Evolutionary conservation across 2,797 vertebrate species (phyloP), one percentile per base, ranked within the genome.

Genomic region (Pseudochirops cupreus): DNA sequence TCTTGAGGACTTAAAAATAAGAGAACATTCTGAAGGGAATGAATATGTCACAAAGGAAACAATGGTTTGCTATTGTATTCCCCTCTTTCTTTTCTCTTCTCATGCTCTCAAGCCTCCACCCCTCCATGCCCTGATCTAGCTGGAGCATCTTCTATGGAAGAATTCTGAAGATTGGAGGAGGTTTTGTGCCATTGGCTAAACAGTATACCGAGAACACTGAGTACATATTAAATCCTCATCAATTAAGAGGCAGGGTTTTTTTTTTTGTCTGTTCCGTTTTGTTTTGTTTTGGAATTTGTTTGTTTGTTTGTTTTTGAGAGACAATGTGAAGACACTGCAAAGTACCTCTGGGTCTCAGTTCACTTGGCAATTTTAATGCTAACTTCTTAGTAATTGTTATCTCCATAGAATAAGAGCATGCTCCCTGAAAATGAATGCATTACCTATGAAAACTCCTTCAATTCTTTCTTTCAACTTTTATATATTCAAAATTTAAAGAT

Each of bases 331-430:
- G 95, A 97, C 91, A 95, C 91, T 97, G 96, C 95, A 97, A 97
- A 98, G 90, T 90, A 96, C 90, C 94, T 95, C 0, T 2, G 92
- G 97, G 95, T 95, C 97, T 92, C 96, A 91, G 93, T 91, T 98
- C 93, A 90, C 97, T 97, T 98, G 96, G 91, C 93, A 94, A 96
- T 90, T 96, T 98, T 97, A 96, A 94, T 94, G 91, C 56, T 95
- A 98, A 97, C 93, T 98, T 97, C 95, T 96, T 97, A 92, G 96
- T 95, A 97, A 98, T 98, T 98, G 94, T 91, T 94, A 96, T 97
- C 94, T 97, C 95, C 90, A 92, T 39, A 9, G 1, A 97, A 62
- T 91, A 95, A 98, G 96, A 95, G 95, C 28, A 91, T 54, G 56
- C 21, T 94, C 29, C 2, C 56, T 67, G 96, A 98, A 93, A 58